These are phyloP conservation scores for Apteryx owenii DNA, from an alignment of 2,113 vertebrate genomes.

Conservation along the genomic window DNA sequence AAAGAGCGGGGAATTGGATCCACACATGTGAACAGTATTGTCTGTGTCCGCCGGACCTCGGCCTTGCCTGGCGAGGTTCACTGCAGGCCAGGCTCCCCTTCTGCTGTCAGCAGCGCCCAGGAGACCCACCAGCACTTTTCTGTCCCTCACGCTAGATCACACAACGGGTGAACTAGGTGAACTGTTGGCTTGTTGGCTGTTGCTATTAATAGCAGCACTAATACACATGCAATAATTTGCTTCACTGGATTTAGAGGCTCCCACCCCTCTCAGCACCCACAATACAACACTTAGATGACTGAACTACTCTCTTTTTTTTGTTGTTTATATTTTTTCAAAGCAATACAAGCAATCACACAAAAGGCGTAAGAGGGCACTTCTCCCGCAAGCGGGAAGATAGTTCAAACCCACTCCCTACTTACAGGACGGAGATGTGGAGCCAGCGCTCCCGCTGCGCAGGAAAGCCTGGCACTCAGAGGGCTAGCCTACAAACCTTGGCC, in stretches of 20 bases:
- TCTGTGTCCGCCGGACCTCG: background rate
- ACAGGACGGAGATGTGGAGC: background rate
- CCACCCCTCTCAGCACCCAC: background rate
- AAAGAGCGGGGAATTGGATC: background rate
- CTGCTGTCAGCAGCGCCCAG: background rate
- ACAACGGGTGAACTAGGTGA: background rate
- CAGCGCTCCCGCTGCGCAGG: background rate
- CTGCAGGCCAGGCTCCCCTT: background rate
- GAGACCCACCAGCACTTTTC: background rate
- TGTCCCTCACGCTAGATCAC: background rate
- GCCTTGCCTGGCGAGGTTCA: rapidly evolving
- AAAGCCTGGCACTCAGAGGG: background rate
- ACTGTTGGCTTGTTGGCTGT: background rate
- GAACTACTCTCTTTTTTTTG: background rate
- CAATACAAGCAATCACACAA: background rate
- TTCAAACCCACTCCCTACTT: background rate
- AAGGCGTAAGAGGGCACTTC: background rate
- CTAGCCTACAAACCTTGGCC: background rate
- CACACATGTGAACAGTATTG: background rate
- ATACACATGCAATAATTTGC: rapidly evolving
- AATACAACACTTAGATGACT: background rate
- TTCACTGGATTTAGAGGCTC: background rate
- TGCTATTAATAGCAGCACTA: background rate
- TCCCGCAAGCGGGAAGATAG: too few relatives aligned
- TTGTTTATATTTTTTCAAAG: background rate